Percentiles rank a stretch among this genome's conserved stretches.
Conservation (phyloP, 2,113 vertebrate species). For the Ploceus nigricollis region DNA sequence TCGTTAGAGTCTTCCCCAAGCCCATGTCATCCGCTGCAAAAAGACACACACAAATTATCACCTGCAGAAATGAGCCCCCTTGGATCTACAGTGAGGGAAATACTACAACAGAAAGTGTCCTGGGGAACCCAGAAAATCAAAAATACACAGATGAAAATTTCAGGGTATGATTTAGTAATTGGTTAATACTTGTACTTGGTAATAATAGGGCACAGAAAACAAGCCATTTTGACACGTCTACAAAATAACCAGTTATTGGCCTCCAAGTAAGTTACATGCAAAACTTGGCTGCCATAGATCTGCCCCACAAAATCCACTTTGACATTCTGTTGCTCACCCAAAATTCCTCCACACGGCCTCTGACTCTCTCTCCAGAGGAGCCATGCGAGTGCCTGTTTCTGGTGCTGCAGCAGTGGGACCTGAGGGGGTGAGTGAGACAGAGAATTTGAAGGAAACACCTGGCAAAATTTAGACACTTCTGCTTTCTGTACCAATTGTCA, state of each 20-base stretch:
- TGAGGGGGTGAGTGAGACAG: background rate
- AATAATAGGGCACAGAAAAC: background rate
- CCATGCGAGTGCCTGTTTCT: slow-evolving; percentile 89
- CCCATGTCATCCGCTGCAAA: slow-evolving; percentile 95
- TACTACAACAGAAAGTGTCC: background rate
- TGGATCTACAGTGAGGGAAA: background rate
- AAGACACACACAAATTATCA: background rate
- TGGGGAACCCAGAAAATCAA: background rate
- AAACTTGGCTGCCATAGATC: background rate
- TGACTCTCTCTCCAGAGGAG: slow-evolving; percentile 92
- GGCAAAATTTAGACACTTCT: background rate
- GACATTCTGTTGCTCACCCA: slow-evolving; percentile 75
- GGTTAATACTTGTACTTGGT: background rate
- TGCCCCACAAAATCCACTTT: background rate
- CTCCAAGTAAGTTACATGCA: background rate
- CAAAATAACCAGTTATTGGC: background rate
- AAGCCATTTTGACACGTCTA: background rate
- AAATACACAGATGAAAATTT: background rate
- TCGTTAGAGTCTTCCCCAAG: slow-evolving; percentile 92
- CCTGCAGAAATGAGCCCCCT: background rate
- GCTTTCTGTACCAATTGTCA: background rate
- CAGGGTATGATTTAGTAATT: background rate
- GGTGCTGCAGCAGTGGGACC: slow-evolving; percentile 84
- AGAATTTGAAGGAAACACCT: background rate
- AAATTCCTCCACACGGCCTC: slow-evolving; percentile 89